Evolutionary conservation across 2,888 invertebrate genomes (phyloP), one percentile per base, ranked within the genome.

Genomic region (Stegana nigrithorax): DNA sequence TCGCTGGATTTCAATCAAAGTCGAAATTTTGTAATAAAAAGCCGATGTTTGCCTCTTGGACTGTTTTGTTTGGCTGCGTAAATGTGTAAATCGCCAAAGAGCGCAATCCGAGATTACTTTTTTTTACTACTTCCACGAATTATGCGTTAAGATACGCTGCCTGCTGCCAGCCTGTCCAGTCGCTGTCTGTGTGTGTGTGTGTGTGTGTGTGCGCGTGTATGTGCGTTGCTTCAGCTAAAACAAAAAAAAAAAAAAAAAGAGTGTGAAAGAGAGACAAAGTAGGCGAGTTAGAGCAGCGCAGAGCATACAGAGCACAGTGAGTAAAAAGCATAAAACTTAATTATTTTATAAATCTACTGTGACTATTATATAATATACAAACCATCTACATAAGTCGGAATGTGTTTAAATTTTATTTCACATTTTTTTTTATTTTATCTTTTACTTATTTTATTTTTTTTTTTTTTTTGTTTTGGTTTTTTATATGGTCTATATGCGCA

Each of bases 271-370:
- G 26, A 55, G 59, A 29, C 59, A 51, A 10, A 42, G 12, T n/a
- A 39, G 12, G 42, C 39, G 19, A 39, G 45, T 60, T 53, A 56
- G 64, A 64, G 59, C 56, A 53, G 64, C 64, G 65, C 71, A 60
- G 64, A 72, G 69, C 8, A 25, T 66, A 67, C 67, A 67, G 69
- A 71, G 69, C 67, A 74, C 69, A 76, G 77, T 76, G 71, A 76
- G 75, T 67, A 75, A 75, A 76, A 78, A 76, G 77, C 75, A 78
- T 76, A 78, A 76, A 76, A 76, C 65, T 74, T 78, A 78, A 76
- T 76, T 76, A 76, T 78, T 76, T 76, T 77, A 76, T 78, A 78
- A 76, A 78, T 77, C 76, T 72, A 66, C 68, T 36, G 27, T 5
- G 25, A 10, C 39, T n/a, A 39, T 8, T 39, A 14, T 32, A 32